Evolutionary conservation across 2,797 vertebrate species (phyloP).

Genomic region (Zalophus californianus): DNA sequence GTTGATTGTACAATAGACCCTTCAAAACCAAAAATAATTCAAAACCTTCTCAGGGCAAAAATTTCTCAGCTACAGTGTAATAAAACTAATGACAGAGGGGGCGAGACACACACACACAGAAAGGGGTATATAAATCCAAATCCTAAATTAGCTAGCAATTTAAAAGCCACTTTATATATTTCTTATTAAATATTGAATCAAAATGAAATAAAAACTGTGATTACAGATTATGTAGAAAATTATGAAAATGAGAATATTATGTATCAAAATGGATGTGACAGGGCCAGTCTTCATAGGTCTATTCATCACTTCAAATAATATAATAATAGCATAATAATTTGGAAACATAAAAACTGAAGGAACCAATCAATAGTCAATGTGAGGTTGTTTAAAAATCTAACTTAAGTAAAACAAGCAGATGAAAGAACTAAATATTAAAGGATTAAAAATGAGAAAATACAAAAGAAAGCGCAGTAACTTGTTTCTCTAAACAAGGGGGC

Average conservation of each 20-base stretch:
- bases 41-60: not conserved
- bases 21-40: slow-evolving; percentile 21
- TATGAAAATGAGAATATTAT: not conserved
- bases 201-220: slow-evolving; percentile 3
- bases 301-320: not conserved
- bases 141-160: not conserved
- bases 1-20: not conserved
- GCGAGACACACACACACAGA: not conserved
- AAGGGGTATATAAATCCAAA: not conserved
- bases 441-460: slow-evolving; percentile 41
- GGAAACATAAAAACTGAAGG: not conserved
- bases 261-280: not conserved
- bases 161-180: not conserved
- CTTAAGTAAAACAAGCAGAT: slow-evolving; percentile 2
- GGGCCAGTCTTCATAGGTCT: not conserved
- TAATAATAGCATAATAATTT: not conserved
- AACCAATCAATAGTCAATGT: not conserved
- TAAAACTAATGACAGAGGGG: not conserved
- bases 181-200: not conserved
- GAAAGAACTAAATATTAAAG: slow-evolving; percentile 48
- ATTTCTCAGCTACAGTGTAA: not conserved
- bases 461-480: slow-evolving; percentile 8
- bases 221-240: not conserved
- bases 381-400: slow-evolving; percentile 51
- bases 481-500: not conserved